Conservation (phyloP, 2,113 vertebrate genomes). For the Paratilapia polleni region DNA sequence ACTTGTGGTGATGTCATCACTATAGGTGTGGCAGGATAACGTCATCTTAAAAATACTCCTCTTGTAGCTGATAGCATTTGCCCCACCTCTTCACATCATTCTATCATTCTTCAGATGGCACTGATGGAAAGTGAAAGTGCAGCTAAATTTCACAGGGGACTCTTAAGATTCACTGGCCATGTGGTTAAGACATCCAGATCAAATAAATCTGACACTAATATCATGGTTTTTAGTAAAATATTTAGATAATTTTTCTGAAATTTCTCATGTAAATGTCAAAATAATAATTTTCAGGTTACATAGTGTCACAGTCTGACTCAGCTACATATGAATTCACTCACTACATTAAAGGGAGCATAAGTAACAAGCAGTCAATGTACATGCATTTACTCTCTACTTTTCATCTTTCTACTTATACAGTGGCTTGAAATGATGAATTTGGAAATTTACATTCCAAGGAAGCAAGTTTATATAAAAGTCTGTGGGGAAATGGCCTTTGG, state of each 20-base stretch:
- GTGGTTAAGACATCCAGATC: not conserved
- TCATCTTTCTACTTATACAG: not conserved
- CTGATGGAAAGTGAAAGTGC: not conserved
- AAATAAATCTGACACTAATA: not conserved
- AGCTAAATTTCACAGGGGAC: not conserved
- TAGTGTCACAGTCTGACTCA: not conserved
- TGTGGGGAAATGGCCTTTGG: not conserved
- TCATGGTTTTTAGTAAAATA: not conserved
- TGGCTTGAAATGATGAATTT: not conserved
- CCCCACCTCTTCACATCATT: not conserved
- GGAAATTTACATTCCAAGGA: not conserved
- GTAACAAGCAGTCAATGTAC: not conserved
- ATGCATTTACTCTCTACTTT: not conserved
- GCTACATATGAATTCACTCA: no score
- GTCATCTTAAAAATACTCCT: constrained; percentile 37
- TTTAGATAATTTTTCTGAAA: not conserved
- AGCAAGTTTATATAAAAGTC: not conserved
- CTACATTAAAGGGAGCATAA: not conserved
- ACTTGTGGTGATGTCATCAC: constrained; percentile 50
- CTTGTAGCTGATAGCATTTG: constrained; percentile 2
- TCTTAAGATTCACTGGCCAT: not conserved
- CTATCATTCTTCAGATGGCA: constrained; percentile 5
- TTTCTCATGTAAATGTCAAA: not conserved
- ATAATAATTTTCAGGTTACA: not conserved
- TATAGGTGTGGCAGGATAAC: constrained; percentile 16